phyloP scores from a whole-genome alignment of 2,797 vertebrate species.

The Melopsittacus undulatus region DNA sequence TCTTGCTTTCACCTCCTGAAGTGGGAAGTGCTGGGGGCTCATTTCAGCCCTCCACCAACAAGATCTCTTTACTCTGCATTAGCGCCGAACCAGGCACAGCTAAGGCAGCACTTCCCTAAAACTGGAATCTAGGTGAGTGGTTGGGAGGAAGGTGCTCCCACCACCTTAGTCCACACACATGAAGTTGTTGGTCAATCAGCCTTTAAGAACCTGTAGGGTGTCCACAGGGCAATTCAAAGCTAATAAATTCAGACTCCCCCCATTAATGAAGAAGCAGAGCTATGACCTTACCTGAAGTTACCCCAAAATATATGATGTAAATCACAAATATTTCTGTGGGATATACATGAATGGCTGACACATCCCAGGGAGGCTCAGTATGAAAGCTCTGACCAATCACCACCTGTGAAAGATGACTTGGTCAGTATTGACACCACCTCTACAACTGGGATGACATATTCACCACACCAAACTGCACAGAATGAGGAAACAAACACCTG shows the following conservation, averaged over 20 bases:
- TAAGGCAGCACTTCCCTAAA: neutral
- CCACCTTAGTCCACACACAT: neutral
- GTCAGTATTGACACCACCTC: no score
- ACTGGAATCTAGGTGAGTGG: neutral
- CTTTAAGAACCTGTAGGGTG: no score
- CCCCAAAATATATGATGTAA: rapidly evolving
- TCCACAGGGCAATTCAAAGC: neutral
- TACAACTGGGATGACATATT: rapidly evolving
- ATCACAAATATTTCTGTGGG: neutral
- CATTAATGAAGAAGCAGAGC: neutral
- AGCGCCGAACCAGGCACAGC: neutral
- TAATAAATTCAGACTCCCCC: neutral
- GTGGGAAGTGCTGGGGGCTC: rapidly evolving
- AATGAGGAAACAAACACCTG: neutral
- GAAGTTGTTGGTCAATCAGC: neutral
- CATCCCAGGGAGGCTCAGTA: neutral
- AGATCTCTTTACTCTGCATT: neutral
- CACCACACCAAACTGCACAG: rapidly evolving
- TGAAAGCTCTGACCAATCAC: neutral
- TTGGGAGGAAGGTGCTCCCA: neutral
- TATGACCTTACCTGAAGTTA: neutral
- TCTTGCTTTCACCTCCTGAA: neutral
- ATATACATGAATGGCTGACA: rapidly evolving
- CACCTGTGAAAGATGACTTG: neutral
- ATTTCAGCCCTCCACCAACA: neutral